A percentile compares a stretch with the other conserved stretches of the same genome.
Evolutionary conservation across 1,140 invertebrate genomes (phyloP).

Genomic region (Palaemon carinicauda): DNA sequence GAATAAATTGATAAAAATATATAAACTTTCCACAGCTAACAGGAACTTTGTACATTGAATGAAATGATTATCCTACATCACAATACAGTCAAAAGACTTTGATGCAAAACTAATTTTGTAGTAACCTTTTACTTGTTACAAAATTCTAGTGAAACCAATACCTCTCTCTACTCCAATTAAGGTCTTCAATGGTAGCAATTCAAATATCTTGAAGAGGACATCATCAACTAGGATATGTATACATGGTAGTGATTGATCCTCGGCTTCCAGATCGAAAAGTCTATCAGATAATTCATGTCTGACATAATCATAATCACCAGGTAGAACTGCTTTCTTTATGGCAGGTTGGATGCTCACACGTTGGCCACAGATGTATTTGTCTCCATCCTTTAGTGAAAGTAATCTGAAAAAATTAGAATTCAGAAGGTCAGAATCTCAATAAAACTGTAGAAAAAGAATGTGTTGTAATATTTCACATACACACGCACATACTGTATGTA

Average conservation of each 20-base stretch:
- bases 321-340: not conserved
- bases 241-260: not conserved
- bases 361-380: constrained; percentile 9
- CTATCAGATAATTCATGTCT: constrained; percentile 11
- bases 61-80: too few relatives aligned
- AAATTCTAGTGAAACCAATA: not conserved
- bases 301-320: constrained; percentile 26
- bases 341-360: constrained; percentile 13
- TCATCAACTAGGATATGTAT: constrained; percentile 40
- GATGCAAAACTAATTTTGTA: too few relatives aligned
- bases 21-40: too few relatives aligned
- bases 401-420: constrained; percentile 28
- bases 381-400: not conserved
- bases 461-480: too few relatives aligned
- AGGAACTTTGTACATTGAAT: too few relatives aligned
- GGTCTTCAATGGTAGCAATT: not conserved
- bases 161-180: constrained; percentile 23
- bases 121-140: too few relatives aligned
- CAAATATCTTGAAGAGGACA: constrained; percentile 24
- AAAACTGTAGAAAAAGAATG: too few relatives aligned
- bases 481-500: too few relatives aligned
- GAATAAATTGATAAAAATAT: too few relatives aligned
- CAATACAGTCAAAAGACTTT: too few relatives aligned
- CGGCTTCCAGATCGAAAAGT: constrained; percentile 6
- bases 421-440: too few relatives aligned